phyloP scores from a whole-genome alignment of 92 coral and sea anemone species.

The Phenganax marumi region DNA sequence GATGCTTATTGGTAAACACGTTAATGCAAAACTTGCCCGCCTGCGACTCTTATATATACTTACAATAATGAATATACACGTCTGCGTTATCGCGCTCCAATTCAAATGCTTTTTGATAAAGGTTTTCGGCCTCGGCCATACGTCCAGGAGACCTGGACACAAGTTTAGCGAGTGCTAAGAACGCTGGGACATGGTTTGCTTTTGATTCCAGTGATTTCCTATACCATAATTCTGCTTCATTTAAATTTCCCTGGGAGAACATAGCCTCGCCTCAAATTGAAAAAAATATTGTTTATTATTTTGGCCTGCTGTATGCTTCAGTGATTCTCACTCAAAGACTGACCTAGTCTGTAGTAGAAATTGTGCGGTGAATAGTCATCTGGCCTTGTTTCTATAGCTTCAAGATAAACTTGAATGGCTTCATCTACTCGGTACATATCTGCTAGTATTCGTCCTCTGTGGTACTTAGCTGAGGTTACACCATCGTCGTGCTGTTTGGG shows the following conservation, averaged over 20 bases:
- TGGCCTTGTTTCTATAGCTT: constrained; percentile 83
- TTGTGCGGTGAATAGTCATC: constrained; percentile 90
- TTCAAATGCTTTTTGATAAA: constrained; percentile 73
- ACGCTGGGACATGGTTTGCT: constrained; percentile 86
- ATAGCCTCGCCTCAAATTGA: constrained; percentile 78
- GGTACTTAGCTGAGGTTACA: constrained; percentile 79
- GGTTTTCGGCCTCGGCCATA: constrained; percentile 62
- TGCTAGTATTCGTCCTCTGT: constrained; percentile 81
- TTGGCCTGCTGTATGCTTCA: neutral
- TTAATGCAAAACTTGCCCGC: neutral
- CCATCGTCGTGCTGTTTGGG: constrained; percentile 86
- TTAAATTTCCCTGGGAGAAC: constrained; percentile 57
- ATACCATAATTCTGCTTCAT: constrained; percentile 89
- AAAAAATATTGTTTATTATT: neutral
- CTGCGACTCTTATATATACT: neutral
- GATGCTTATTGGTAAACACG: neutral
- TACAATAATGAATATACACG: constrained; percentile 82
- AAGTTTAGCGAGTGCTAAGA: constrained; percentile 80
- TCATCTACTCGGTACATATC: constrained; percentile 68
- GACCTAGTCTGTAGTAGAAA: constrained; percentile 84
- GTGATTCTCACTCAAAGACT: neutral
- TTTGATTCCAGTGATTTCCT: constrained; percentile 72
- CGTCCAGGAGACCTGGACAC: constrained; percentile 72
- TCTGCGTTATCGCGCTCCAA: constrained; percentile 62
- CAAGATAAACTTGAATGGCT: constrained; percentile 72